A percentile compares a stretch with the other conserved stretches of the same genome.
phyloP scores from a whole-genome alignment of 1,140 invertebrate genomes.

The Platyscapa corneri region DNA sequence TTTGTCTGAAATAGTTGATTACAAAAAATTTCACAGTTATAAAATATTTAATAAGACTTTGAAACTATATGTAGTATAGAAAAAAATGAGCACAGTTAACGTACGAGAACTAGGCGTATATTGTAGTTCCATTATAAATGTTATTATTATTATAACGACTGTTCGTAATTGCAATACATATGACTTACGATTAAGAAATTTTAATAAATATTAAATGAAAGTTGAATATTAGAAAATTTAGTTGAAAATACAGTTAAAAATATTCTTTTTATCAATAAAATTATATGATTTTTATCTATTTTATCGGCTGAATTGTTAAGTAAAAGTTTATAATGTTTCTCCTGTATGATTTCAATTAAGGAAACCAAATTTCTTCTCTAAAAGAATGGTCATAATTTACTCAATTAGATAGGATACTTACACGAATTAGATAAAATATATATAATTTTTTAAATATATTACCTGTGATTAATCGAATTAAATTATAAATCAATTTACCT shows the following conservation, averaged over 20 bases:
- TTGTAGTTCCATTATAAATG: not conserved
- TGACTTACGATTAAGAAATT: slow-evolving; percentile 5
- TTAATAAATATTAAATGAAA: not conserved
- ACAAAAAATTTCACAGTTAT: not conserved
- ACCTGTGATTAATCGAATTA: too few relatives aligned
- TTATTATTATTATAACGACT: slow-evolving; percentile 5
- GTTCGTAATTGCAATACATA: not conserved
- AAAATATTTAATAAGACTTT: not conserved
- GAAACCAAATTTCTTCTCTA: not conserved
- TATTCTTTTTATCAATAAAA: not conserved
- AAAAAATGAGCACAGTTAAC: not conserved
- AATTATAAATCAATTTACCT: too few relatives aligned
- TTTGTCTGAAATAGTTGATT: not conserved
- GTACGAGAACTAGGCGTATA: not conserved
- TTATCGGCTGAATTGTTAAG: not conserved
- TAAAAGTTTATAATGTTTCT: not conserved
- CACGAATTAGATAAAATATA: not conserved
- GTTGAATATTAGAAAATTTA: not conserved
- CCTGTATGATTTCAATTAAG: not conserved
- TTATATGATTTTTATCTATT: not conserved
- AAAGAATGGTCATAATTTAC: too few relatives aligned
- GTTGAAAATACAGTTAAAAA: not conserved
- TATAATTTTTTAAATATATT: not conserved
- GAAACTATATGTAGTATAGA: not conserved
- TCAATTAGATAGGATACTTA: not conserved